A percentile compares a stretch with the other conserved stretches of the same genome.
phyloP scores from a whole-genome alignment of 2,797 vertebrate genomes.

The Cygnus olor region DNA sequence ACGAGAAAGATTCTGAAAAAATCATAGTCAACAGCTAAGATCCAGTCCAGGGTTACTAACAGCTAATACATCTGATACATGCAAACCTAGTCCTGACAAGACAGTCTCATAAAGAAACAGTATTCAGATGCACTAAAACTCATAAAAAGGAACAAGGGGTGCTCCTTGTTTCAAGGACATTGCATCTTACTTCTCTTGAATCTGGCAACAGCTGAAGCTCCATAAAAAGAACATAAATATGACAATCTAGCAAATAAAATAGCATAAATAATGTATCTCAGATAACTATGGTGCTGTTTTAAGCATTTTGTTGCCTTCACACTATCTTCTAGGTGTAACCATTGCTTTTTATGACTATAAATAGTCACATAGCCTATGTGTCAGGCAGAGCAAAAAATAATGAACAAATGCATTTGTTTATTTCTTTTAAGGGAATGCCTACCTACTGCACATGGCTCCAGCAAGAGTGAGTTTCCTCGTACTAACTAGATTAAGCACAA shows the following conservation, averaged over 20 bases:
- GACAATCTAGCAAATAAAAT: background rate
- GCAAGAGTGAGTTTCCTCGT: background rate
- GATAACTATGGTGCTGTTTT: background rate
- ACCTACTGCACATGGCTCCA: background rate
- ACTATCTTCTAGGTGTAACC: background rate
- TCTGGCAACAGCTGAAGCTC: background rate
- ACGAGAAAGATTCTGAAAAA: slow-evolving; percentile 10
- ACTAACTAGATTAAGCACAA: background rate
- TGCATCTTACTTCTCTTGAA: background rate
- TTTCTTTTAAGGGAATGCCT: background rate
- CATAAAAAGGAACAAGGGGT: slow-evolving; percentile 34
- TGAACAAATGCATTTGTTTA: background rate
- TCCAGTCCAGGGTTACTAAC: slow-evolving; percentile 39
- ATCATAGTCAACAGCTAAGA: background rate
- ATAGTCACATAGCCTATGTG: background rate
- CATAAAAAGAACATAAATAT: background rate
- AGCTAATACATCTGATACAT: slow-evolving; percentile 53
- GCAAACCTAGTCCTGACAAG: slow-evolving; percentile 60
- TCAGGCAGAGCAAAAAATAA: background rate
- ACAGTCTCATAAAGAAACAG: slow-evolving; percentile 28
- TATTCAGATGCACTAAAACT: slow-evolving; percentile 31
- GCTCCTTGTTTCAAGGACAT: slow-evolving; percentile 57
- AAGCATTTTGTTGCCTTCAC: background rate
- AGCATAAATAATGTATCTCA: background rate
- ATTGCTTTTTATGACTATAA: background rate